Evolutionary conservation across 2,113 vertebrate species (phyloP).

Genomic region (Cyrtonyx montezumae): DNA sequence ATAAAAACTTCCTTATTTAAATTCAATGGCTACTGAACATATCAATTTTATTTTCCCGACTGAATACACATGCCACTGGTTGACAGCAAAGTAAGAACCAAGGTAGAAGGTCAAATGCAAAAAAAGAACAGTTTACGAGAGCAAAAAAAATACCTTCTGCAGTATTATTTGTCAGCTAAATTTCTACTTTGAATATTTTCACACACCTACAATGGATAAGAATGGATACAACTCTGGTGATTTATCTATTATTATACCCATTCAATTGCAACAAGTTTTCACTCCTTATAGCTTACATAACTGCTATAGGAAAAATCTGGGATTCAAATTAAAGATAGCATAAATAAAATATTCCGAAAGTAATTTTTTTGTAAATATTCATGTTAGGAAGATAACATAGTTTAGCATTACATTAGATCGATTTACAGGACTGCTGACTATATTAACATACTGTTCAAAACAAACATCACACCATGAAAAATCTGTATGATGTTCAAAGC

Average conservation of each 20-base stretch:
- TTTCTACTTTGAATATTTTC: background rate
- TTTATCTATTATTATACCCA: background rate
- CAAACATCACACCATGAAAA: background rate
- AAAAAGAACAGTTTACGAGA: background rate
- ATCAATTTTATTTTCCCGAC: background rate
- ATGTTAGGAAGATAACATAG: background rate
- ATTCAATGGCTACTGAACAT: background rate
- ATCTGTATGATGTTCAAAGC: background rate
- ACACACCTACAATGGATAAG: background rate
- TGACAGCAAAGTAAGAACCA: background rate
- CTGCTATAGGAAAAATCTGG: background rate
- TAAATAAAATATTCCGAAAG: background rate
- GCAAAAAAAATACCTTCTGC: background rate
- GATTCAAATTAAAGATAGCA: background rate
- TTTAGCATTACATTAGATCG: background rate
- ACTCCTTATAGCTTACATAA: background rate
- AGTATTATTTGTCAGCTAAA: background rate
- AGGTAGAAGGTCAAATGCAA: background rate
- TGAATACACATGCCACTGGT: background rate
- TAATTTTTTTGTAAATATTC: background rate
- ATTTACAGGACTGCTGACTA: background rate
- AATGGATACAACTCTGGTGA: background rate
- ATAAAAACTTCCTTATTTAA: background rate
- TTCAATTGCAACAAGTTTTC: background rate
- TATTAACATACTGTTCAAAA: background rate